Evolutionary conservation across 1,140 invertebrate genomes (phyloP).

Genomic region (Melipona quadrifasciata): DNA sequence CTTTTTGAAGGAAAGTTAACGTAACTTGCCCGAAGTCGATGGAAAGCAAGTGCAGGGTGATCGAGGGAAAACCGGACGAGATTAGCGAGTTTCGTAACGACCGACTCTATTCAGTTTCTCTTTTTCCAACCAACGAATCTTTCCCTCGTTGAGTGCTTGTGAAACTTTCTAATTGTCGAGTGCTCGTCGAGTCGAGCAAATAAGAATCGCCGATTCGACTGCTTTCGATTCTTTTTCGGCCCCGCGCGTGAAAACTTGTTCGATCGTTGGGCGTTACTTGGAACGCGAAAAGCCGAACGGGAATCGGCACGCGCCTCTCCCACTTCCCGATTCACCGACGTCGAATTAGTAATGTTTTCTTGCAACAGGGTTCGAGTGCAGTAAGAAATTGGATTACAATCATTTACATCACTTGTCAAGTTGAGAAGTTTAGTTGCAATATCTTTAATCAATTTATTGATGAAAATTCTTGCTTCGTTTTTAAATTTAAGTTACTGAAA

Average conservation of each 20-base stretch:
- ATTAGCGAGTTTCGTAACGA: background rate
- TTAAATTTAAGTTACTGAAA: too few relatives aligned
- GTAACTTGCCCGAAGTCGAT: background rate
- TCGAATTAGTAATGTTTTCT: too few relatives aligned
- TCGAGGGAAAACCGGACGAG: background rate
- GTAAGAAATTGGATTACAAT: too few relatives aligned
- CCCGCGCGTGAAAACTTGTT: background rate
- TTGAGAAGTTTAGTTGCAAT: too few relatives aligned
- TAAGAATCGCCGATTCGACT: background rate
- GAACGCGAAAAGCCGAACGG: background rate
- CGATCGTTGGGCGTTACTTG: background rate
- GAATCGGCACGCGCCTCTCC: background rate
- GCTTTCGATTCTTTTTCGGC: background rate
- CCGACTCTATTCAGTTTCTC: background rate
- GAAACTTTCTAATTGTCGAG: constrained; percentile 1
- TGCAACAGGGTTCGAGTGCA: too few relatives aligned
- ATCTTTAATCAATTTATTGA: too few relatives aligned
- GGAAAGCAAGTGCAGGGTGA: background rate
- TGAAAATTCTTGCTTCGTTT: too few relatives aligned
- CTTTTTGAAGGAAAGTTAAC: too few relatives aligned
- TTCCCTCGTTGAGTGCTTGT: background rate
- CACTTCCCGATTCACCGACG: too few relatives aligned
- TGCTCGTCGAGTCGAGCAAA: background rate
- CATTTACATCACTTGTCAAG: too few relatives aligned
- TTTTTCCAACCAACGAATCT: background rate